Evolutionary conservation across 2,113 vertebrate genomes (phyloP), one percentile per base, ranked within the genome.

Genomic region (Syngnathoides biaculeatus): DNA sequence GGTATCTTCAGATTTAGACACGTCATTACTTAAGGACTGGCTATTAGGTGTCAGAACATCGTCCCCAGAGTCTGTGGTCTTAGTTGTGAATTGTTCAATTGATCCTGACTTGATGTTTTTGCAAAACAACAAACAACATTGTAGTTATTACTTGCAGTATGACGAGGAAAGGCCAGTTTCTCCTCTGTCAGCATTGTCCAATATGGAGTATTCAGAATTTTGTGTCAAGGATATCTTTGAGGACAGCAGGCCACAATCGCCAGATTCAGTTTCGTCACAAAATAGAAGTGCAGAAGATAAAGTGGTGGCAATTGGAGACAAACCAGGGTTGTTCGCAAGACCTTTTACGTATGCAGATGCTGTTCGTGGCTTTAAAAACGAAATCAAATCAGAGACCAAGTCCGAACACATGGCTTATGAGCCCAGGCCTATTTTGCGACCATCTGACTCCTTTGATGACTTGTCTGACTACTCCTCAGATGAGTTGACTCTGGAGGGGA

Each of bases 71-170:
- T 77, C 76, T 64, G 20, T 58, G 1, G 20, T 20, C 2, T 73
- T 71, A 39, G 17, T 53, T 62, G 65, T 72, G 19, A 22, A 66
- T 0, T 8, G 3, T 0, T 15, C 5, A 17, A n/a, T 38, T 20
- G 15, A 15, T 56, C 22, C 62, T 26, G 0, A 8, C 13, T 42
- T 2, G 0, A 17, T 52, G 39, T n/a, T 68, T 58, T 42, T 5
- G 4, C 65, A 64, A 11, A 27, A 62, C 0, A 11, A 4, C 0
- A 2, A 10, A 19, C 73, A 73, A 26, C 64, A 78, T 15, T 83
- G 81, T 68, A 35, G 72, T 24, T 83, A 80, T 57, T 80, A 72
- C n/a, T 50, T 83, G 11, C 11, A 24, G 0, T 73, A 65, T 35
- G 59, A 30, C 39, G 30, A 48, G 22, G 8, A 9, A 45, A 77